A percentile compares a stretch with the other conserved stretches of the same genome.
These are phyloP conservation scores for Hippocampus kuda DNA, from an alignment of 2,797 vertebrate species.

Conservation along the genomic window DNA sequence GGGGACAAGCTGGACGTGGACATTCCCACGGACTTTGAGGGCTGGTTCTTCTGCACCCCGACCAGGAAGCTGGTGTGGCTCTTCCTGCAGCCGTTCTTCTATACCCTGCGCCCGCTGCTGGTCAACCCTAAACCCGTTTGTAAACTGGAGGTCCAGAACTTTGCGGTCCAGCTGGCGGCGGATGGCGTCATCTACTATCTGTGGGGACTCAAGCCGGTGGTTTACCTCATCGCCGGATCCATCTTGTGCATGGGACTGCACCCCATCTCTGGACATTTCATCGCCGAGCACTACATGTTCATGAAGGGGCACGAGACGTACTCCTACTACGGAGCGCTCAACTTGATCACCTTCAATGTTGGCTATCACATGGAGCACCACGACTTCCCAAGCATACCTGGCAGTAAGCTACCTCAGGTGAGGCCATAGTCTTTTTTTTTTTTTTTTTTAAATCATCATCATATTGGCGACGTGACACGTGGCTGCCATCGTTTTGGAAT, in stretches of 20 bases:
- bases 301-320: constrained; percentile 92
- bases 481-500: too few species aligned
- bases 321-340: constrained; percentile 92
- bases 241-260: constrained; percentile 88
- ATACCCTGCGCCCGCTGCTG: constrained; percentile 78
- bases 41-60: constrained; percentile 91
- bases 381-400: constrained; percentile 95
- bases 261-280: constrained; percentile 95
- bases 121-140: constrained; percentile 86
- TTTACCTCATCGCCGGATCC: constrained; percentile 85
- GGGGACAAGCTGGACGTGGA: constrained; percentile 86
- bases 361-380: constrained; percentile 98
- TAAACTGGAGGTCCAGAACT: constrained; percentile 79
- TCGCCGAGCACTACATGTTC: constrained; percentile 98
- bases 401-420: constrained; percentile 87
- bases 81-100: constrained; percentile 83
- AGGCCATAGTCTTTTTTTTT: constrained; percentile 6
- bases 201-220: constrained; percentile 83
- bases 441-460: too few species aligned
- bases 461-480: too few species aligned
- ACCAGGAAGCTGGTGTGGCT: constrained; percentile 89
- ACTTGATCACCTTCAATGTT: constrained; percentile 91
- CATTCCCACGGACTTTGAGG: constrained; percentile 84
- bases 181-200: constrained; percentile 73
- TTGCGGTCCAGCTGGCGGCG: constrained; percentile 68